Base-by-base conservation (phyloP, 1,140 invertebrate genomes). In the Drosophila melanogaster region DNA sequence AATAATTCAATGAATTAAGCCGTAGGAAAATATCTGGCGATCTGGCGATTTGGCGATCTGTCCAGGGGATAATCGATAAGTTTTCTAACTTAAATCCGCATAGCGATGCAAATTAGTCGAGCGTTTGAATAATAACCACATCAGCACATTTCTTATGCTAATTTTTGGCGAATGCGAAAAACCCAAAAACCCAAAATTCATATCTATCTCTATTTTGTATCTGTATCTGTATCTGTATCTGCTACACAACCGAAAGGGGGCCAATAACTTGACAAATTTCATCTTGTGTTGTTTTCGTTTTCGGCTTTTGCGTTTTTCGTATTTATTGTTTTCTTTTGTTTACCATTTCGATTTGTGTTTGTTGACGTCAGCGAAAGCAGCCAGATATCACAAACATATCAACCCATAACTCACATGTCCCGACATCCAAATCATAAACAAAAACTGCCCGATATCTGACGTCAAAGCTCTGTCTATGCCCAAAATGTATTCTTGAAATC, bases 61-160 rank as follows among this genome's bases (percentile, higher is more conserved):
- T 2, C 30, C 19, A 17, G 41, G 19, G 64, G 66, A 70, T 70
- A 69, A 73, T 69, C 58, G 56, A 74, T 73, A 73, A 80, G 73
- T 79, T 79, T 81, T 81, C 75, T 86, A 79, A 79, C 61, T 71
- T 55, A 83, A 89, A 90, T 89, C 85, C 85, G 85, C 85, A 89
- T 89, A 90, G 85, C 85, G 64, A 89, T 90, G 85, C 85, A 89
- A 89, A 90, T 90, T 71, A 89, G 70, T 46, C 24, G 22, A 58
- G 35, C 46, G 41, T 24, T 57, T 67, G 43, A 70, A 80, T 35
- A 66, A 60, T 64, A 57, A 72, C 61, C 65, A 67, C 70, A 67
- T 89, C 83, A 87, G 83, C 84, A 89, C 84, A 87, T 87, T 87
- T 89, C 84, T 80, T 89, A 89, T 89, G 84, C 76, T 84, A 87